These are phyloP conservation scores for Gibbula magus DNA, from an alignment of 2,888 invertebrate species.

Conservation along the genomic window DNA sequence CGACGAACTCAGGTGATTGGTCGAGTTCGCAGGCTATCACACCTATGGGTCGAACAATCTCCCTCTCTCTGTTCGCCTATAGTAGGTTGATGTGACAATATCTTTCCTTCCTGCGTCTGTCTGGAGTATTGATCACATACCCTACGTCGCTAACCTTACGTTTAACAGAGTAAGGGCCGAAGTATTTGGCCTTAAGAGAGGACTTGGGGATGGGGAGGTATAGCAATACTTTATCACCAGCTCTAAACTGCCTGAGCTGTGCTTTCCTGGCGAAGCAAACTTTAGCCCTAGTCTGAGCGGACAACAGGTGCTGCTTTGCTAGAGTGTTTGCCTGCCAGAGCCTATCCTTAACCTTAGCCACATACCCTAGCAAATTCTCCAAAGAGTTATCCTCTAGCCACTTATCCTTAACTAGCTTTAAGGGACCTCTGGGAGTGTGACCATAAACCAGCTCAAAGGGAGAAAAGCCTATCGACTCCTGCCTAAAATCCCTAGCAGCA, in stretches of 20 bases:
- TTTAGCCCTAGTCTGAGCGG: not conserved
- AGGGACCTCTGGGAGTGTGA: conserved; percentile 37
- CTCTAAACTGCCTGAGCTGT: not conserved
- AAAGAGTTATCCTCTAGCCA: conserved; percentile 15
- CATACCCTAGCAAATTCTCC: not conserved
- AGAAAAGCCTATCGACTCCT: conserved; percentile 47
- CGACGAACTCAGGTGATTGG: not conserved
- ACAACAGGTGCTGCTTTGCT: not conserved
- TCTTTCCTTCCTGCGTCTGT: not conserved
- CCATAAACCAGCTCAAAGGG: conserved; percentile 48
- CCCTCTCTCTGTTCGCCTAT: not conserved
- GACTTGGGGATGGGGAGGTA: conserved; percentile 10
- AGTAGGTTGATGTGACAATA: not conserved
- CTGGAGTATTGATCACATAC: conserved; percentile 29
- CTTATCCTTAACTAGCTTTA: conserved; percentile 32
- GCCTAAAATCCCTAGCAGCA: conserved; percentile 36
- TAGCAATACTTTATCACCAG: not conserved
- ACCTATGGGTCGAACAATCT: not conserved
- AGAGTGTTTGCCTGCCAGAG: not conserved
- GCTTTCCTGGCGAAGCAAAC: not conserved
- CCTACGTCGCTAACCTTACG: conserved; percentile 34
- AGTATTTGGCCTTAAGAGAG: conserved; percentile 40
- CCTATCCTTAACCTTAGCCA: not conserved
- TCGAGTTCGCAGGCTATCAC: not conserved
- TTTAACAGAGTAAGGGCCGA: conserved; percentile 38